These are phyloP conservation scores for Shinisaurus crocodilurus DNA, from an alignment of 2,113 vertebrate genomes.

Conservation along the genomic window DNA sequence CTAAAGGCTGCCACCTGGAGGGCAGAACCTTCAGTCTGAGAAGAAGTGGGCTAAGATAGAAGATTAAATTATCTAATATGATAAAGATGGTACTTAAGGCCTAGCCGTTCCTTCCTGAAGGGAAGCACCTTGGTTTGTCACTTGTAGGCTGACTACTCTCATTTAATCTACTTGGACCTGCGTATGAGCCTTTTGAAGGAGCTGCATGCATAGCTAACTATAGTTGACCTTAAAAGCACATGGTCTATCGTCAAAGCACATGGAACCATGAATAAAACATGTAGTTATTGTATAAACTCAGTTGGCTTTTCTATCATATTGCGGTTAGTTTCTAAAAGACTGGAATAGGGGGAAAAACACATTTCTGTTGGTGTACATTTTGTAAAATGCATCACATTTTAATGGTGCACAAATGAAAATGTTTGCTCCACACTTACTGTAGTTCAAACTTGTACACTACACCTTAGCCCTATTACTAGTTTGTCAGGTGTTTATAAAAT, in stretches of 20 bases:
- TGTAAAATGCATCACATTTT: neutral
- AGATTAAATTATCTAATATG: neutral
- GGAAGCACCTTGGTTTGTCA: slow-evolving; percentile 23
- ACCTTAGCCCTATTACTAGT: neutral
- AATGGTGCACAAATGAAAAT: neutral
- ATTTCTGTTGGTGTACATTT: neutral
- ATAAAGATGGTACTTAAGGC: neutral
- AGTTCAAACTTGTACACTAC: neutral
- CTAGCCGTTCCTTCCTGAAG: neutral
- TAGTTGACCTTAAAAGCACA: slow-evolving; percentile 1
- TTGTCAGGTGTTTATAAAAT: neutral
- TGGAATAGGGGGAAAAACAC: too few relatives aligned
- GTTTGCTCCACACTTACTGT: neutral
- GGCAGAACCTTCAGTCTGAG: neutral
- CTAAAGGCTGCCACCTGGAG: neutral
- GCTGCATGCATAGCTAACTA: fast-evolving
- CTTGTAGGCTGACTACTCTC: neutral
- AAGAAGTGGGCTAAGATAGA: neutral
- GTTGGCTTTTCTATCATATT: neutral
- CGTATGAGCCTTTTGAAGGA: slow-evolving; percentile 18
- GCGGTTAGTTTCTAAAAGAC: neutral
- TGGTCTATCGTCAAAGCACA: slow-evolving; percentile 3
- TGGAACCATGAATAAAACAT: slow-evolving; percentile 1
- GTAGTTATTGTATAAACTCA: neutral
- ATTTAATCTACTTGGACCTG: slow-evolving; percentile 10